Percentiles rank a stretch among this genome's conserved stretches.
phyloP scores from a whole-genome alignment of 2,888 invertebrate species.

The Xiphydria camelus region DNA sequence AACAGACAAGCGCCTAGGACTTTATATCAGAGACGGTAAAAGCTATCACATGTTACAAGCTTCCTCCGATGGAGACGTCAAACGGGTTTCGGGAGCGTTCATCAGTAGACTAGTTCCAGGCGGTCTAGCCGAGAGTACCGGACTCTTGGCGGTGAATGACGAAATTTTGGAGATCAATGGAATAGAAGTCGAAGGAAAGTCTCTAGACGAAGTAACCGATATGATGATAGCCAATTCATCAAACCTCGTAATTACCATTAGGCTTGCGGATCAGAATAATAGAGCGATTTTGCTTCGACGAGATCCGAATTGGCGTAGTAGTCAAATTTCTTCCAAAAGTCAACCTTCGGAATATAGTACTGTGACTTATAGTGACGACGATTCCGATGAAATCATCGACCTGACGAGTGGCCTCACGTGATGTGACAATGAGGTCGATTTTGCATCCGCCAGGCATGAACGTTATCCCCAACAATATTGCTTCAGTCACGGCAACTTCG shows the following conservation, averaged over 20 bases:
- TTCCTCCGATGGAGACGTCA: slow-evolving; percentile 75
- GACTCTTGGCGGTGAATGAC: slow-evolving; percentile 92
- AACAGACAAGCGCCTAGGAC: slow-evolving; percentile 91
- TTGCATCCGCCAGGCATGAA: slow-evolving; percentile 7
- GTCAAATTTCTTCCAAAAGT: slow-evolving; percentile 69
- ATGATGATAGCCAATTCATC: slow-evolving; percentile 99
- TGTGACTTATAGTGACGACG: slow-evolving; percentile 64
- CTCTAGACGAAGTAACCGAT: slow-evolving; percentile 92
- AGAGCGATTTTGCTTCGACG: slow-evolving; percentile 64
- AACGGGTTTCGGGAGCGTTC: slow-evolving; percentile 89
- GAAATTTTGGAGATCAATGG: slow-evolving; percentile 97
- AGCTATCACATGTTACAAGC: slow-evolving; percentile 70
- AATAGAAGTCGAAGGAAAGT: slow-evolving; percentile 93
- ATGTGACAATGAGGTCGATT: slow-evolving; percentile 51
- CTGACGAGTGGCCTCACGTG: slow-evolving; percentile 71
- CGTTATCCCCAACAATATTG: slow-evolving; percentile 10
- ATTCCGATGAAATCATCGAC: slow-evolving; percentile 87
- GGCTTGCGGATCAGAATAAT: slow-evolving; percentile 88
- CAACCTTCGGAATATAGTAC: slow-evolving; percentile 66
- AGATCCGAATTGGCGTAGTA: slow-evolving; percentile 70
- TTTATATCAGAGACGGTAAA: slow-evolving; percentile 84
- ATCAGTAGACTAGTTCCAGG: slow-evolving; percentile 94
- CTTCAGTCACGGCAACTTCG: too few species aligned
- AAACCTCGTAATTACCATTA: slow-evolving; percentile 94
- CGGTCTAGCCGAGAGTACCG: slow-evolving; percentile 92